Evolutionary conservation across 2,113 vertebrate species (phyloP).

Genomic region (Lophius piscatorius): DNA sequence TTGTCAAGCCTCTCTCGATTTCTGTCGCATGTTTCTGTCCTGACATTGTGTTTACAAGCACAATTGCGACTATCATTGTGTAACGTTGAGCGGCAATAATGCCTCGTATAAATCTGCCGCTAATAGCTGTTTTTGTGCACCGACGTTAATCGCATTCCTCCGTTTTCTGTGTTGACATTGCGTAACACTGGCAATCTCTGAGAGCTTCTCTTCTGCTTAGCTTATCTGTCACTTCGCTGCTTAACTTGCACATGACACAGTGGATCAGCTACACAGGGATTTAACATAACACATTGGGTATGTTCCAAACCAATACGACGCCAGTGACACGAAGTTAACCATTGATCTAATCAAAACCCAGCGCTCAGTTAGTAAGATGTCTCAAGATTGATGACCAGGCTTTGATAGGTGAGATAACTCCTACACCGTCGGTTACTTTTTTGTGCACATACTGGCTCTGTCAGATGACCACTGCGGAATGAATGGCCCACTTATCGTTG

Average conservation of each 20-base stretch:
- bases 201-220: slow-evolving; percentile 34
- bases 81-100: slow-evolving; percentile 2
- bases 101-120: slow-evolving; percentile 38
- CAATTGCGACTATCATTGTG: slow-evolving; percentile 8
- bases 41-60: slow-evolving; percentile 47
- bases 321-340: slow-evolving; percentile 7
- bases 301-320: neutral
- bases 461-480: slow-evolving; percentile 31
- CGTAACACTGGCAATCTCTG: slow-evolving; percentile 65
- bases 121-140: slow-evolving; percentile 45
- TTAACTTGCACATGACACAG: slow-evolving; percentile 39
- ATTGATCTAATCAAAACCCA: neutral
- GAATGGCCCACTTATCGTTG: slow-evolving; percentile 10
- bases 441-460: neutral
- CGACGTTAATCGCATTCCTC: slow-evolving; percentile 76
- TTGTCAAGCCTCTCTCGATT: slow-evolving; percentile 13
- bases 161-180: slow-evolving; percentile 77
- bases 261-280: slow-evolving; percentile 13
- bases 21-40: slow-evolving; percentile 10
- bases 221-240: slow-evolving; percentile 40
- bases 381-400: slow-evolving; percentile 1
- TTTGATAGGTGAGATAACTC: neutral
- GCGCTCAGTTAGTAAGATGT: neutral
- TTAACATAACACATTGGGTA: neutral
- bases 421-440: neutral